A percentile compares a stretch with the other conserved stretches of the same genome.
These are phyloP conservation scores for Cosmia trapezina DNA, from an alignment of 2,888 invertebrate genomes.

Conservation along the genomic window DNA sequence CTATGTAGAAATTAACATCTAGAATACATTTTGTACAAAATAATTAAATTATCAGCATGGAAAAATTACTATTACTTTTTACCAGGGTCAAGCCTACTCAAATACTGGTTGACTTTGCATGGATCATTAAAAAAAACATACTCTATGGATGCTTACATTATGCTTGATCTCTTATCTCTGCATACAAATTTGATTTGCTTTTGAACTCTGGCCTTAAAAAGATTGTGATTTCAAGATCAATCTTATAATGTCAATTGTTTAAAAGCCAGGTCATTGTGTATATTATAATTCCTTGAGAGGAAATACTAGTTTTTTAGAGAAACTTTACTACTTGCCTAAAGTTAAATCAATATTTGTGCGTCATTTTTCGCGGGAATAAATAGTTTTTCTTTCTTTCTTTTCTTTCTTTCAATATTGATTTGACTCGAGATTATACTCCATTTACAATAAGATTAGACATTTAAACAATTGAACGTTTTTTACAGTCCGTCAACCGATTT, in stretches of 20 bases:
- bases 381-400: too few relatives aligned
- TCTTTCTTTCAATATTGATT: too few relatives aligned
- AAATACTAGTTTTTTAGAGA: background rate
- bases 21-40: background rate
- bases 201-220: slow-evolving; percentile 10
- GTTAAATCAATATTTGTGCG: too few relatives aligned
- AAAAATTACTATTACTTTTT: background rate
- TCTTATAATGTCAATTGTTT: background rate
- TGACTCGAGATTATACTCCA: background rate
- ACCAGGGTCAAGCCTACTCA: background rate
- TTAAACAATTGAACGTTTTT: too few relatives aligned
- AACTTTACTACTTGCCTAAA: background rate
- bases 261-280: background rate
- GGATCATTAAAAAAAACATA: background rate
- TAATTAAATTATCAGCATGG: background rate
- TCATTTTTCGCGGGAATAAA: too few relatives aligned
- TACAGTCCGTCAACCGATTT: too few relatives aligned
- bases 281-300: background rate
- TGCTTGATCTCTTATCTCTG: slow-evolving; percentile 10
- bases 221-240: slow-evolving; percentile 16
- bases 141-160: background rate
- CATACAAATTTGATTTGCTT: slow-evolving; percentile 20
- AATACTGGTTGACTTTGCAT: slow-evolving; percentile 12
- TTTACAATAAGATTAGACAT: too few relatives aligned
- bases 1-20: background rate